A percentile compares a stretch with the other conserved stretches of the same genome.
These are phyloP conservation scores for Glossophaga mutica DNA, from an alignment of 2,797 vertebrate species.

Conservation along the genomic window DNA sequence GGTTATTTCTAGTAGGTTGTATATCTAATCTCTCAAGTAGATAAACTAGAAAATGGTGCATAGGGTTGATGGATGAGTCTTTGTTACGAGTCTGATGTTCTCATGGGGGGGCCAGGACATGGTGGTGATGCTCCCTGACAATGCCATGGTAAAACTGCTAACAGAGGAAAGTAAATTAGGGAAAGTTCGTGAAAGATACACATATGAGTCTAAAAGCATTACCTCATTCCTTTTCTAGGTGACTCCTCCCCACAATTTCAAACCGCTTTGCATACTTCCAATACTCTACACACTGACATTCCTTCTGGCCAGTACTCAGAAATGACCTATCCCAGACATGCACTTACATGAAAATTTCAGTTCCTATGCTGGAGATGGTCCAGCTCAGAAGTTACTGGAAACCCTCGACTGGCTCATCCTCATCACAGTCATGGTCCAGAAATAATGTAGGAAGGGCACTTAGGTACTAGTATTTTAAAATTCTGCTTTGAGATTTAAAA, in stretches of 20 bases:
- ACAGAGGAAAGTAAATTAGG: background rate
- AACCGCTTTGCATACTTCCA: background rate
- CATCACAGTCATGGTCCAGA: background rate
- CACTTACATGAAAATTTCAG: background rate
- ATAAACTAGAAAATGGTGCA: constrained; percentile 6
- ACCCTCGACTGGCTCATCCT: background rate
- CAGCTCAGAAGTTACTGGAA: background rate
- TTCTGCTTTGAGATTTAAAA: background rate
- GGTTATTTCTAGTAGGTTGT: background rate
- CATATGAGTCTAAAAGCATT: background rate
- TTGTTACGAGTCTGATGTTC: background rate
- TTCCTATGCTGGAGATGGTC: background rate
- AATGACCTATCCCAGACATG: background rate
- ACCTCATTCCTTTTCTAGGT: background rate
- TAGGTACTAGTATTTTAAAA: background rate
- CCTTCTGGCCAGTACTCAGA: background rate
- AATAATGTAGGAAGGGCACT: background rate
- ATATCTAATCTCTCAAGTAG: background rate
- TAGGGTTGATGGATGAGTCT: constrained; percentile 19
- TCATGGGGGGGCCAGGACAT: background rate
- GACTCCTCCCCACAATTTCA: background rate
- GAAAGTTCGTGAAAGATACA: background rate
- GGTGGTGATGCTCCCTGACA: background rate
- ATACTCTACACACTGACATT: background rate
- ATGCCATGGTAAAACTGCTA: background rate